Percentiles rank a stretch among this genome's conserved stretches.
phyloP scores from a whole-genome alignment of 1,140 invertebrate genomes.

The Polyergus mexicanus region DNA sequence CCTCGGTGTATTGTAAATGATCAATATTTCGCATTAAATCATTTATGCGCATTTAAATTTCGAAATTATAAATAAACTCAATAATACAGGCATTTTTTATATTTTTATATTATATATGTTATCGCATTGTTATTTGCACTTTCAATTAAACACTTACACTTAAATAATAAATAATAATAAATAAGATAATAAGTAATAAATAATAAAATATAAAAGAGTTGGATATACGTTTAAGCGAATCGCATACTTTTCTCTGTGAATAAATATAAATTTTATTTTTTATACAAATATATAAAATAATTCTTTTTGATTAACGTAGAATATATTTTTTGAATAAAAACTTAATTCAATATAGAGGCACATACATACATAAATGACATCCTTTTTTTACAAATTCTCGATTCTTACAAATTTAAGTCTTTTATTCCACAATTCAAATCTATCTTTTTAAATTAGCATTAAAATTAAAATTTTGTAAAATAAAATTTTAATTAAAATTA shows the following conservation, averaged over 20 bases:
- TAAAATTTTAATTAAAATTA: constrained; percentile 8
- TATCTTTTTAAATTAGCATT: constrained; percentile 1
- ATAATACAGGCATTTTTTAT: background rate
- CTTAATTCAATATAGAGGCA: too few relatives aligned
- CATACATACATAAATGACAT: background rate
- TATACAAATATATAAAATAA: background rate
- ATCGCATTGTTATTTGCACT: background rate
- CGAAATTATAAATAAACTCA: background rate
- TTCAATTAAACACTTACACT: background rate
- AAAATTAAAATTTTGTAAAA: background rate
- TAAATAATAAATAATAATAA: background rate
- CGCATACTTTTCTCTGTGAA: background rate
- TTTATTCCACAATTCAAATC: background rate
- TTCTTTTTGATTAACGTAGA: background rate
- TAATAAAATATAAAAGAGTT: too few relatives aligned
- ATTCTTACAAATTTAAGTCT: background rate
- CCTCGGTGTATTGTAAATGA: constrained; percentile 22
- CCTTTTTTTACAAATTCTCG: background rate
- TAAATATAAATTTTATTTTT: constrained; percentile 21
- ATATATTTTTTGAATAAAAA: background rate
- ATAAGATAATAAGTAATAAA: background rate
- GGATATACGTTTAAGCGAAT: too few relatives aligned
- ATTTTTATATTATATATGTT: background rate
- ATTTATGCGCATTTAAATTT: constrained; percentile 16
- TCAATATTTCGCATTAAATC: constrained; percentile 44